Evolutionary conservation across 2,113 vertebrate species (phyloP), one percentile per base, ranked within the genome.

Genomic region (Caracal caracal): DNA sequence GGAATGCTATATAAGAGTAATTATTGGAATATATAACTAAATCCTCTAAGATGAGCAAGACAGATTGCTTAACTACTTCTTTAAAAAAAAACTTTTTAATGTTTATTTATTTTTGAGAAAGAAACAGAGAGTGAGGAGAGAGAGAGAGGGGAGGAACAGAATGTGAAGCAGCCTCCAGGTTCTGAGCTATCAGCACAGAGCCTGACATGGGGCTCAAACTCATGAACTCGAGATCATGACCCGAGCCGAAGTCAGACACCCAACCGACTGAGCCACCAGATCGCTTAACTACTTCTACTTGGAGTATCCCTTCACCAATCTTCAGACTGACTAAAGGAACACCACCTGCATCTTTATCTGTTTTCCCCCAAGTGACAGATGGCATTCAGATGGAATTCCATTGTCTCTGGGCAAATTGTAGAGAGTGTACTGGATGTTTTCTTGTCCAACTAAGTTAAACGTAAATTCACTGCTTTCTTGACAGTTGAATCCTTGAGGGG

Each of bases 371-470:
- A 22, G 56, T 33, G 37, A 49, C 71, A 83, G 68, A 66, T 87
- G 33, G 28, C n/a, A 40, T 83, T 81, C 49, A 35, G 80, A 53
- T 90, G 40, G 66, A 86, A 73, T 59, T 79, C n/a, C 49, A 10
- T 81, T 91, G 91, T 76, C 63, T 91, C 30, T 87, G 59, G 37
- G 61, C 95, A 92, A 68, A 61, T 11, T 90, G 33, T 82, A 85
- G 63, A 95, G 61, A 17, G 22, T 85, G 13, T 33, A 73, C 65
- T 78, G 59, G 70, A 20, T 65, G 28, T 79, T 86, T 87, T 92
- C 91, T 63, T 87, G 79, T 66, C 30, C 37, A 61, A 61, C 43
- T 28, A 89, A 37, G 30, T 66, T 90, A 89, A 86, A 78, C n/a
- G 40, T n/a, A 94, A 75, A 59, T 47, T 71, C 24, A 66, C 10